These are phyloP conservation scores for Gortyna flavago DNA, from an alignment of 2,888 invertebrate genomes.

Conservation along the genomic window DNA sequence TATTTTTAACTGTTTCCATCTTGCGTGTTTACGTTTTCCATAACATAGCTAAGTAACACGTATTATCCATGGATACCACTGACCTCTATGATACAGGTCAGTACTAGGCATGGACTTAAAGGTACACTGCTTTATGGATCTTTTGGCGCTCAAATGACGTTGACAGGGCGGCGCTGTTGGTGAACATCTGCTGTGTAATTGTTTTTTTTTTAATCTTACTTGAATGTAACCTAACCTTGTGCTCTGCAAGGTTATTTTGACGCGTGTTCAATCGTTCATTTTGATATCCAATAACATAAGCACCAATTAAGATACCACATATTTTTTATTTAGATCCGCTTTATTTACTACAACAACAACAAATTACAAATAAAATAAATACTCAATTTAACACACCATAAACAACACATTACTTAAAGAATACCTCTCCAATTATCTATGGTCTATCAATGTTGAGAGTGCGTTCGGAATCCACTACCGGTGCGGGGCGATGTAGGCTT, in stretches of 20 bases:
- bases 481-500: conserved; percentile 69
- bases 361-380: conserved; percentile 12
- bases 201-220: background rate
- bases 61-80: no score
- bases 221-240: background rate
- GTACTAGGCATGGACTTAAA: no score
- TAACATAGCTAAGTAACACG: no score
- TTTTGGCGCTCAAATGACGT: background rate
- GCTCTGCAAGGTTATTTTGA: no score
- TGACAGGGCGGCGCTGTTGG: background rate
- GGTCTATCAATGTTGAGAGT: conserved; percentile 71
- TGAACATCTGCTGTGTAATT: background rate
- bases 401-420: conserved; percentile 60
- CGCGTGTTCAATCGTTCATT: no score
- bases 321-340: background rate
- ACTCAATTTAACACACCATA: conserved; percentile 65
- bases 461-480: conserved; percentile 61
- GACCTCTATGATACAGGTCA: no score
- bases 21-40: background rate
- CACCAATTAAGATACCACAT: conserved; percentile 9
- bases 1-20: background rate
- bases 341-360: background rate
- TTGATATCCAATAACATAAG: background rate
- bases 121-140: background rate
- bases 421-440: conserved; percentile 67